Conservation (phyloP, 2,113 vertebrate genomes). For the Nymphicus hollandicus region DNA sequence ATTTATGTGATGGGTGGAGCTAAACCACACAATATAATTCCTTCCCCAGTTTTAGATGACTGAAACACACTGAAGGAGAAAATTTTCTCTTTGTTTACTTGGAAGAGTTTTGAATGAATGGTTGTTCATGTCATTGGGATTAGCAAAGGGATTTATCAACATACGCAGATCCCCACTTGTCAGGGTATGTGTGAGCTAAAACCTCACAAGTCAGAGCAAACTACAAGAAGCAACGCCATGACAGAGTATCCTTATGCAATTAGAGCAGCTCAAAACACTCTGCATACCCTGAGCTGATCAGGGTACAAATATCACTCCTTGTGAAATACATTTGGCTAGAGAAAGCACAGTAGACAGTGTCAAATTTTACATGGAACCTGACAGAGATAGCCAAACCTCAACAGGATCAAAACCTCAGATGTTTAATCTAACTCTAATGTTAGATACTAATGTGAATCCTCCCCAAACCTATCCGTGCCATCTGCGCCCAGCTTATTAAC, state of each 20-base stretch:
- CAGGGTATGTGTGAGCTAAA: background rate
- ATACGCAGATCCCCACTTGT: background rate
- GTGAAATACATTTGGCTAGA: background rate
- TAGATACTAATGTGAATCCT: background rate
- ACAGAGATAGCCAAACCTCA: background rate
- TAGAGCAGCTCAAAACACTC: background rate
- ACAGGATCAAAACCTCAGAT: background rate
- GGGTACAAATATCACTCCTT: background rate
- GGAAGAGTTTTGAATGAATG: background rate
- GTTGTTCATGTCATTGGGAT: background rate
- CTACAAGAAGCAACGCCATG: background rate
- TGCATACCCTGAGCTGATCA: background rate
- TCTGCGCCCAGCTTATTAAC: background rate
- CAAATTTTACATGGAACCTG: background rate
- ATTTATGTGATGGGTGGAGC: background rate
- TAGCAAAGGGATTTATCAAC: background rate
- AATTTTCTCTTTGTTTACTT: background rate
- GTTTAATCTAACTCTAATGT: background rate
- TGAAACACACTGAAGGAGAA: slow-evolving; percentile 4
- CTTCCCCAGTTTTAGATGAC: background rate
- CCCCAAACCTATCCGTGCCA: background rate
- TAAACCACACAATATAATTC: background rate
- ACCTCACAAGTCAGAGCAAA: background rate
- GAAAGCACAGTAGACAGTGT: background rate
- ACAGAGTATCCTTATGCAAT: background rate